phyloP scores from a whole-genome alignment of 2,888 invertebrate species.

The Acheta domesticus region DNA sequence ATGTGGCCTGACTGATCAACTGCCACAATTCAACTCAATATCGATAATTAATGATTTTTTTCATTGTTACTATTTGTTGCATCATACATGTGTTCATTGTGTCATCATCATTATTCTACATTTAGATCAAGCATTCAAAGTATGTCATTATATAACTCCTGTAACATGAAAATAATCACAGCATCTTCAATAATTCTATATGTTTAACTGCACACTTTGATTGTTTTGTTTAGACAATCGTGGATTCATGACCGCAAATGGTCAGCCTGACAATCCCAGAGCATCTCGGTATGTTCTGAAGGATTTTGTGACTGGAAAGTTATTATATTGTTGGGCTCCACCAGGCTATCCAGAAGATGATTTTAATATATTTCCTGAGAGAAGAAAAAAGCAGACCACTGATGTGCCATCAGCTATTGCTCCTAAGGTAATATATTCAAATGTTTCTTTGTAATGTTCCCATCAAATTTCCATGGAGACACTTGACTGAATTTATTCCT shows the following conservation, averaged over 20 bases:
- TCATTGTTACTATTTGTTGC: no score
- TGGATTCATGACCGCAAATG: constrained; percentile 95
- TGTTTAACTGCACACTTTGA: constrained; percentile 4
- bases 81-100: background rate
- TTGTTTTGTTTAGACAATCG: constrained; percentile 55
- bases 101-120: background rate
- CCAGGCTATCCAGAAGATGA: constrained; percentile 62
- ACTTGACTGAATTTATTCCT: no score
- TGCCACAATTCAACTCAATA: no score
- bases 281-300: constrained; percentile 87
- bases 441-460: no score
- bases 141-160: background rate
- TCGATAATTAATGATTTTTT: no score
- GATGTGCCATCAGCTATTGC: no score
- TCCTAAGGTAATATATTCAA: no score
- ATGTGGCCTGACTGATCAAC: no score
- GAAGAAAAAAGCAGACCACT: background rate
- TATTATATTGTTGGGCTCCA: constrained; percentile 80
- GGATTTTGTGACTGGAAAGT: constrained; percentile 83
- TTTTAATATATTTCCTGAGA: constrained; percentile 47
- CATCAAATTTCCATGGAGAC: no score
- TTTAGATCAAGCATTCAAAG: background rate
- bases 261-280: constrained; percentile 90
- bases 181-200: constrained; percentile 23
- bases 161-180: constrained; percentile 23